These are phyloP conservation scores for Oryzias melastigma DNA, from an alignment of 2,113 vertebrate genomes.

Conservation along the genomic window DNA sequence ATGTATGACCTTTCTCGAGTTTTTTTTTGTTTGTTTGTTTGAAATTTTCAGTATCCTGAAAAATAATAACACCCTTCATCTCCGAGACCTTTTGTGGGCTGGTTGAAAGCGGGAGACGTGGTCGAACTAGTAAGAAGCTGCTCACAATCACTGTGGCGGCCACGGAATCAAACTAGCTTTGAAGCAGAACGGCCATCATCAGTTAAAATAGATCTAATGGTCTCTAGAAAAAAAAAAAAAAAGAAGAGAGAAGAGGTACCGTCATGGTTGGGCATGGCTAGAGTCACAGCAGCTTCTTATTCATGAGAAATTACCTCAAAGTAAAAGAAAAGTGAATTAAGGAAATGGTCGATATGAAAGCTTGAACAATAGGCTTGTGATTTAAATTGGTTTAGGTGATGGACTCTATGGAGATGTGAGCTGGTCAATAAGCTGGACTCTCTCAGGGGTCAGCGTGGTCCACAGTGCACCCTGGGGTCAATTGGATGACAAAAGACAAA, in stretches of 20 bases:
- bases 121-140: constrained; percentile 37
- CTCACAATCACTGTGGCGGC: constrained; percentile 22
- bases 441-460: constrained; percentile 59
- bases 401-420: constrained; percentile 62
- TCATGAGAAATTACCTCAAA: constrained; percentile 23
- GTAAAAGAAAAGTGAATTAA: constrained; percentile 31
- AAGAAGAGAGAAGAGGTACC: constrained; percentile 6
- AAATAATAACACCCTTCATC: constrained; percentile 17
- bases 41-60: constrained; percentile 5
- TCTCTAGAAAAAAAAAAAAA: constrained; percentile 14
- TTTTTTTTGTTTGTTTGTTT: constrained; percentile 23
- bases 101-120: constrained; percentile 24
- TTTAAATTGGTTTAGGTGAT: constrained; percentile 70
- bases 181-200: constrained; percentile 14
- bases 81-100: constrained; percentile 22
- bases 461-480: constrained; percentile 56
- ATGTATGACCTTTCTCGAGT: constrained; percentile 13
- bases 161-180: constrained; percentile 24
- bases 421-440: constrained; percentile 61
- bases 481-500: constrained; percentile 61
- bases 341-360: constrained; percentile 44
- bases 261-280: constrained; percentile 15
- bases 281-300: constrained; percentile 22
- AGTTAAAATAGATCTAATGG: constrained; percentile 19
- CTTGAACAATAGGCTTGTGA: constrained; percentile 37